Percentiles rank a stretch among this genome's conserved stretches.
Conservation (phyloP, 2,113 vertebrate species). For the Jaculus jaculus region DNA sequence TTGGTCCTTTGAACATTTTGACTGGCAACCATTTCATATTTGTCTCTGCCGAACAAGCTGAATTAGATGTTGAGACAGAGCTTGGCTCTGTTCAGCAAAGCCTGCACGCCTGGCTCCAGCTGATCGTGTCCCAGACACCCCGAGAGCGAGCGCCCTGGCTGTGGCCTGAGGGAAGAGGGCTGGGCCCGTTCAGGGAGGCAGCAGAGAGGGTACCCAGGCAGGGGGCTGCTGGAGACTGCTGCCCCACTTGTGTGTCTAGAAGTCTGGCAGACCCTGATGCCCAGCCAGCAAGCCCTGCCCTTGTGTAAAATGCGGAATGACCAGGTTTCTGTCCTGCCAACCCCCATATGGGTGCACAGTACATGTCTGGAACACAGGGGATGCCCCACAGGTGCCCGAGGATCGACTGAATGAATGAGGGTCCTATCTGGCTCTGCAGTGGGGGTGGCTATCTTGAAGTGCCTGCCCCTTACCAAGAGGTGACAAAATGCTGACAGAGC, state of each 20-base stretch:
- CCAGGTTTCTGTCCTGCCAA: background rate
- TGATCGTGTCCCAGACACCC: constrained; percentile 79
- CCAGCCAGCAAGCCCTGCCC: background rate
- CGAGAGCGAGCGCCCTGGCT: too few relatives aligned
- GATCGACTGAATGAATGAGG: background rate
- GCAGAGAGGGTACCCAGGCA: too few relatives aligned
- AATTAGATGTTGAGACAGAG: constrained; percentile 88
- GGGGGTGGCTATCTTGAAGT: background rate
- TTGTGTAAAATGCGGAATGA: accelerated
- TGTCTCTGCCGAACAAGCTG: constrained; percentile 90
- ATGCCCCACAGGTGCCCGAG: background rate
- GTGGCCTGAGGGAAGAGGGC: too few relatives aligned
- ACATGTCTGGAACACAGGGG: too few relatives aligned
- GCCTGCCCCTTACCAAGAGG: background rate
- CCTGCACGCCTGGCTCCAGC: constrained; percentile 81
- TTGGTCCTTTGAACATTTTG: constrained; percentile 81
- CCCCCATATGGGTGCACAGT: background rate
- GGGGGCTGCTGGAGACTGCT: too few relatives aligned
- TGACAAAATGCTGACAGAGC: background rate
- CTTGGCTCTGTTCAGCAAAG: constrained; percentile 84
- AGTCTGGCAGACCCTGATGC: background rate
- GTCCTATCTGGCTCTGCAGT: too few relatives aligned
- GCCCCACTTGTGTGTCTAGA: background rate
- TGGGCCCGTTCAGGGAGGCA: too few relatives aligned
- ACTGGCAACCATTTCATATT: constrained; percentile 89